phyloP scores from a whole-genome alignment of 2,888 invertebrate species.

The Leucoma salicis region DNA sequence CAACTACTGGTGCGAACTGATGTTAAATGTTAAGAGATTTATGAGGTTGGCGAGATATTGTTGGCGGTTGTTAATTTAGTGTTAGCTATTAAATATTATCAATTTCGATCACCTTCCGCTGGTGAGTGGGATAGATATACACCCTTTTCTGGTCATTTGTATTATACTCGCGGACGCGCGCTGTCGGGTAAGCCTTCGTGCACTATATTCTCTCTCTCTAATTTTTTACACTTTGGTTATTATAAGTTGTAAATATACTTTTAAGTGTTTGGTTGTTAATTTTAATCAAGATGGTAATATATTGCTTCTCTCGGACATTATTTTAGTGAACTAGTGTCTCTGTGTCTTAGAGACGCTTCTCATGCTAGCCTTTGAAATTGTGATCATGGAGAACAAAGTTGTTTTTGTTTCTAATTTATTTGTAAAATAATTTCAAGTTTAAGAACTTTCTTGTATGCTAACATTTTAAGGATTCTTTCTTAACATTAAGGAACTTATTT shows the following conservation, averaged over 20 bases:
- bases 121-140: conserved; percentile 38
- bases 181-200: conserved; percentile 39
- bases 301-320: conserved; percentile 51
- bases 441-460: conserved; percentile 48
- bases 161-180: conserved; percentile 17
- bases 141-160: conserved; percentile 55
- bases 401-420: conserved; percentile 82
- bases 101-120: conserved; percentile 56
- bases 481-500: conserved; percentile 44
- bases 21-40: conserved; percentile 80
- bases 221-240: conserved; percentile 54
- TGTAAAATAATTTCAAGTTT: conserved; percentile 74
- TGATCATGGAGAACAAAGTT: conserved; percentile 77
- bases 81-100: conserved; percentile 45
- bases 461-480: conserved; percentile 41
- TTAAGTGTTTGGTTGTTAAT: conserved; percentile 72
- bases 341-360: conserved; percentile 27
- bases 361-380: conserved; percentile 56
- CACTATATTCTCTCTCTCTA: conserved; percentile 73
- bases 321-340: conserved; percentile 17
- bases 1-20: conserved; percentile 78
- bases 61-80: conserved; percentile 74
- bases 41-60: conserved; percentile 70
- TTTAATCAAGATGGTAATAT: conserved; percentile 66
- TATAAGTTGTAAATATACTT: conserved; percentile 60